Percentiles rank a stretch among this genome's conserved stretches.
phyloP scores from a whole-genome alignment of 92 coral and sea anemone genomes.

The Epizoanthus fatuus region DNA sequence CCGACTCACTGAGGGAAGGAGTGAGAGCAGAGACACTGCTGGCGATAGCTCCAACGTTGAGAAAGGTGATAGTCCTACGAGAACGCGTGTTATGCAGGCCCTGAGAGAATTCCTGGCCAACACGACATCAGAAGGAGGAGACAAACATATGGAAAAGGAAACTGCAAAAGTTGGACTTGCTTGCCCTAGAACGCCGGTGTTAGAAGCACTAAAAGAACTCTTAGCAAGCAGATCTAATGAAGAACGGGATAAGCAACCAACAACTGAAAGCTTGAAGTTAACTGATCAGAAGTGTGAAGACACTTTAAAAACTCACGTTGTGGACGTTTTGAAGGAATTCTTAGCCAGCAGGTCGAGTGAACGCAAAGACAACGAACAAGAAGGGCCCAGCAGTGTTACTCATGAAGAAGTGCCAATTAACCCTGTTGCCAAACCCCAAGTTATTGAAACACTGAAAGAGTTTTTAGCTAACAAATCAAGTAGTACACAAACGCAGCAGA shows the following conservation, averaged over 20 bases:
- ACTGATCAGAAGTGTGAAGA: constrained; percentile 10
- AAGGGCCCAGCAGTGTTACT: background rate
- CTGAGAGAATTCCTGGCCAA: constrained; percentile 8
- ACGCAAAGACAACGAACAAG: background rate
- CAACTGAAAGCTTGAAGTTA: background rate
- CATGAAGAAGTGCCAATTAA: background rate
- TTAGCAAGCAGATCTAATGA: constrained; percentile 23
- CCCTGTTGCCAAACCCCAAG: constrained; percentile 28
- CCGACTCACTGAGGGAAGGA: background rate
- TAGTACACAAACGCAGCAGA: background rate
- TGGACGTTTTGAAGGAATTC: constrained; percentile 30
- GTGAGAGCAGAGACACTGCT: background rate
- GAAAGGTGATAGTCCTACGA: background rate
- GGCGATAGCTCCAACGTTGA: background rate
- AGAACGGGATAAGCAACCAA: background rate
- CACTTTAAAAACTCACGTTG: constrained; percentile 4
- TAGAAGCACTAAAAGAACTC: constrained; percentile 21
- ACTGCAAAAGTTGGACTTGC: background rate
- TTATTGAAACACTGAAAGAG: constrained; percentile 23
- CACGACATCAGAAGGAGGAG: background rate
- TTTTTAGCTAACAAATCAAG: constrained; percentile 20
- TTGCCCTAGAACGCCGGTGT: constrained; percentile 8
- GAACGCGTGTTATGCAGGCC: constrained; percentile 10
- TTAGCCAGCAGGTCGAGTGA: constrained; percentile 10
- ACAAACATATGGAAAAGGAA: background rate